Evolutionary conservation across 2,113 vertebrate genomes (phyloP).

Genomic region (Chamaea fasciata): DNA sequence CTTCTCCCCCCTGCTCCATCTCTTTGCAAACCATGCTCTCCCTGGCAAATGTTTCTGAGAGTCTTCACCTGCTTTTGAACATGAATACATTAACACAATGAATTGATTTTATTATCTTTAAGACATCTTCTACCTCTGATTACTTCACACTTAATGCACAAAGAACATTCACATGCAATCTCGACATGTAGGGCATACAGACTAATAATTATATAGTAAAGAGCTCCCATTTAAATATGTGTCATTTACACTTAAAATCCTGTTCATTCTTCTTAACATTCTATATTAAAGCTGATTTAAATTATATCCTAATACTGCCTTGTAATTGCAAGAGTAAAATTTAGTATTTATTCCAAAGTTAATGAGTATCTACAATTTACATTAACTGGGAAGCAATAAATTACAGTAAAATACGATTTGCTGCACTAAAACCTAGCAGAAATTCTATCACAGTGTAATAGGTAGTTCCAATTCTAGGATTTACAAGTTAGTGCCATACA

Average conservation of each 20-base stretch:
- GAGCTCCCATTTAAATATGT: background rate
- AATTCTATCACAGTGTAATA: background rate
- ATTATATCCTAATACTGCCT: slow-evolving; percentile 4
- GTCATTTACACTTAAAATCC: background rate
- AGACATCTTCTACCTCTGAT: background rate
- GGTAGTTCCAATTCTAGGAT: background rate
- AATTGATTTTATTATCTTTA: background rate
- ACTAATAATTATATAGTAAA: background rate
- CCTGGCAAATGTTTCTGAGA: background rate
- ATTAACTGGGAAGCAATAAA: background rate
- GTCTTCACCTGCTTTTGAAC: background rate
- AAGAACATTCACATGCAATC: background rate
- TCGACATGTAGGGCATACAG: background rate
- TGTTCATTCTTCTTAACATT: background rate
- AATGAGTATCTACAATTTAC: background rate
- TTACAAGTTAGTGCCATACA: background rate
- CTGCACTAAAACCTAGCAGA: background rate
- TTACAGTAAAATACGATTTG: background rate
- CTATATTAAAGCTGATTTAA: slow-evolving; percentile 27
- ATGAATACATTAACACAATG: background rate
- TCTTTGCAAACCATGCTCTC: background rate
- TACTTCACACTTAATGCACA: background rate
- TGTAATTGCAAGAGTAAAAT: background rate
- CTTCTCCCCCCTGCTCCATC: background rate
- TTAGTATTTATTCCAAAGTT: slow-evolving; percentile 13